Evolutionary conservation across 2,113 vertebrate species (phyloP).

Genomic region (Ploceus nigricollis): DNA sequence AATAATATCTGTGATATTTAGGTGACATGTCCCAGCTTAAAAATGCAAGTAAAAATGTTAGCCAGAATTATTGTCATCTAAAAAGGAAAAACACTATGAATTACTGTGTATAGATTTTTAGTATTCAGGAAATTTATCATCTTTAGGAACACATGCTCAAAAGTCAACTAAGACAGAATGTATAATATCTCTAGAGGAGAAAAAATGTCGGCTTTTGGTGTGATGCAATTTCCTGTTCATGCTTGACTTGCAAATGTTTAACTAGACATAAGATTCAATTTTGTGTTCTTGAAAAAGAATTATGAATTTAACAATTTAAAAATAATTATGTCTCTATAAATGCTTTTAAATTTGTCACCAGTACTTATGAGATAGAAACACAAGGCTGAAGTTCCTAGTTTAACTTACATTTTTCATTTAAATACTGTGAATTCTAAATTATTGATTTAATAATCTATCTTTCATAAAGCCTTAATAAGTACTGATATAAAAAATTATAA

Average conservation of each 20-base stretch:
- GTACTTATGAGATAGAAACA: neutral
- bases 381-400: neutral
- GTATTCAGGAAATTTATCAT: neutral
- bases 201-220: neutral
- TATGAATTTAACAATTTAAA: neutral
- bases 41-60: neutral
- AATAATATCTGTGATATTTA: neutral
- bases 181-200: neutral
- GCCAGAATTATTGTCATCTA: neutral
- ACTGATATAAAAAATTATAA: neutral
- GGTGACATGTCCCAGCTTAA: neutral
- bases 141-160: neutral
- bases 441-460: neutral
- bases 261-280: neutral
- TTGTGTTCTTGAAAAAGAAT: neutral
- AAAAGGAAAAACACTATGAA: neutral
- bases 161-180: neutral
- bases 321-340: neutral
- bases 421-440: conserved; percentile 36
- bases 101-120: neutral
- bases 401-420: conserved; percentile 54
- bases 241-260: neutral
- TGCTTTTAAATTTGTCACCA: neutral
- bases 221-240: neutral
- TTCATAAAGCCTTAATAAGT: neutral